phyloP scores from a whole-genome alignment of 2,888 invertebrate species.

The Andrena hattorfiana region DNA sequence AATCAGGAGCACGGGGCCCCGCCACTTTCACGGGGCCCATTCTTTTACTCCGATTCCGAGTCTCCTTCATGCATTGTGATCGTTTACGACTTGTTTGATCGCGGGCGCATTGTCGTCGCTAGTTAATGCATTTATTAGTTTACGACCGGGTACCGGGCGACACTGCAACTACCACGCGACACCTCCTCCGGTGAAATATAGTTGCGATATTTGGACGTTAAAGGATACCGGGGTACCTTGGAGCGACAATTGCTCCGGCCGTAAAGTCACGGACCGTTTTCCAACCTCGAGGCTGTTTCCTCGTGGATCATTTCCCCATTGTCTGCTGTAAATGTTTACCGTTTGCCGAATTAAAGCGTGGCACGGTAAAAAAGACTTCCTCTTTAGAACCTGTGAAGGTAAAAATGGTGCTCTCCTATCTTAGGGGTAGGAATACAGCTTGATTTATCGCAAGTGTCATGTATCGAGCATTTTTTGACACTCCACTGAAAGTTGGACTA shows the following conservation, averaged over 20 bases:
- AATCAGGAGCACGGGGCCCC: constrained; percentile 59
- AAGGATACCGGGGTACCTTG: constrained; percentile 5
- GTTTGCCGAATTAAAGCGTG: not conserved
- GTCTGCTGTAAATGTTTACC: not conserved
- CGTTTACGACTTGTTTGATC: constrained; percentile 81
- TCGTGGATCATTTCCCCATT: not conserved
- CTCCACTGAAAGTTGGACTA: too few relatives aligned
- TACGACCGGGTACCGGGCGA: constrained; percentile 66
- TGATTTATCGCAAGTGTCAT: too few relatives aligned
- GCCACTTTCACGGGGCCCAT: constrained; percentile 37
- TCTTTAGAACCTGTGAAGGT: not conserved
- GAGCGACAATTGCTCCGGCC: constrained; percentile 1
- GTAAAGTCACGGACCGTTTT: constrained; percentile 28
- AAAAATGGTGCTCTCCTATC: too few relatives aligned
- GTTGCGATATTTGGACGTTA: not conserved
- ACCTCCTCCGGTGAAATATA: constrained; percentile 36
- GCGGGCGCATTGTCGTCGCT: constrained; percentile 70
- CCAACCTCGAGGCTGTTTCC: not conserved
- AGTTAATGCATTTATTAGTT: constrained; percentile 82
- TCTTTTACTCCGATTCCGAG: constrained; percentile 44
- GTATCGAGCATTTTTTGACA: too few relatives aligned
- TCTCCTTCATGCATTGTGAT: constrained; percentile 71
- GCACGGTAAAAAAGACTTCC: not conserved
- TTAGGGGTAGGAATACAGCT: too few relatives aligned
- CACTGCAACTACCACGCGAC: constrained; percentile 65